Percentiles rank a stretch among this genome's conserved stretches.
Evolutionary conservation across 2,797 vertebrate species (phyloP).

Genomic region (Trachurus trachurus): DNA sequence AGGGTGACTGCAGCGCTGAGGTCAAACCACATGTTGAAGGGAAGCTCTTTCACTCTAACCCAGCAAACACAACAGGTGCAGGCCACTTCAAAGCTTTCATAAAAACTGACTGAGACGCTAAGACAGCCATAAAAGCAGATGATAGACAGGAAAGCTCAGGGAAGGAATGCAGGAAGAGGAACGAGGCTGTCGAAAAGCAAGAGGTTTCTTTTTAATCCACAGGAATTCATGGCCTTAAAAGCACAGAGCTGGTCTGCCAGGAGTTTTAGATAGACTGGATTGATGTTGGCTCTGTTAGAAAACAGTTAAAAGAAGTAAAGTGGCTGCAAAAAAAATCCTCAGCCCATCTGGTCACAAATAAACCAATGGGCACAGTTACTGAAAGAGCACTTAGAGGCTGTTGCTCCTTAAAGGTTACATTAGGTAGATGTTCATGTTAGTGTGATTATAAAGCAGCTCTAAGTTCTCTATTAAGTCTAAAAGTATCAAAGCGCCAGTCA

Average conservation of each 20-base stretch:
- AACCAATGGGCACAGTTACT: no score
- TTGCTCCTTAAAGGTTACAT: neutral
- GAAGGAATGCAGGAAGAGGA: neutral
- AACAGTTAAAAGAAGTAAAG: slow-evolving; percentile 6
- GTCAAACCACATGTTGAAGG: slow-evolving; percentile 71
- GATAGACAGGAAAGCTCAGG: slow-evolving; percentile 10
- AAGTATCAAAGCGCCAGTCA: neutral
- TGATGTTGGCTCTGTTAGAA: slow-evolving; percentile 25
- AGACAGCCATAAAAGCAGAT: slow-evolving; percentile 43
- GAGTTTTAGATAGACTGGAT: slow-evolving; percentile 27
- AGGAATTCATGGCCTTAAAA: slow-evolving; percentile 54
- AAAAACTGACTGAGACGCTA: slow-evolving; percentile 33
- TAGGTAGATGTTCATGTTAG: no score
- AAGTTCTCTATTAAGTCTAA: neutral
- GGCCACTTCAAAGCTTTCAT: slow-evolving; percentile 64
- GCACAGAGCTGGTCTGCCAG: slow-evolving; percentile 26
- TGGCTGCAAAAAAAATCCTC: slow-evolving; percentile 10
- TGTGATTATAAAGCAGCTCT: neutral
- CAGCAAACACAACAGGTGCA: slow-evolving; percentile 85
- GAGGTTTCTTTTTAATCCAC: slow-evolving; percentile 52
- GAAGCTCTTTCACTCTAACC: neutral
- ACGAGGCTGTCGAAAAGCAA: slow-evolving; percentile 39
- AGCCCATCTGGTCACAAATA: neutral
- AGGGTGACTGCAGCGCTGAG: slow-evolving; percentile 80
- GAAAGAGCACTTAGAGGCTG: neutral